Evolutionary conservation across 2,113 vertebrate species (phyloP).

Genomic region (Gymnobelideus leadbeateri): DNA sequence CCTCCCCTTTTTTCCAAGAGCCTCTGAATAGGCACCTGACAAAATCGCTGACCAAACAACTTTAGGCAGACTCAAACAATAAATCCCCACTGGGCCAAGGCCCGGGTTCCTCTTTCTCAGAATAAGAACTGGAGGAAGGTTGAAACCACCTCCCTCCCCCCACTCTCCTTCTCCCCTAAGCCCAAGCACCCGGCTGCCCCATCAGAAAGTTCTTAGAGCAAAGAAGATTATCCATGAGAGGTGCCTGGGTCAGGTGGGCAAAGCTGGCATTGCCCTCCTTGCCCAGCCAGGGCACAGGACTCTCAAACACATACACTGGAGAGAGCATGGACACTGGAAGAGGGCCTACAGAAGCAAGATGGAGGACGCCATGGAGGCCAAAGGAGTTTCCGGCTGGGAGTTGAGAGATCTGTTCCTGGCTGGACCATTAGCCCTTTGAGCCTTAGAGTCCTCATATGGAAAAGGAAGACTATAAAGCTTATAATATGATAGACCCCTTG

Average conservation of each 20-base stretch:
- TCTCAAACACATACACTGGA: too few relatives aligned
- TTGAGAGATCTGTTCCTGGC: too few relatives aligned
- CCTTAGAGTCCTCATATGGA: neutral
- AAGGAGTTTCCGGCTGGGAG: neutral
- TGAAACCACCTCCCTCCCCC: neutral
- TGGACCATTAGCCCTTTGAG: too few relatives aligned
- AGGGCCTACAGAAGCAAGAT: too few relatives aligned
- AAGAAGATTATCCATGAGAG: neutral
- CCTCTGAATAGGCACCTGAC: neutral
- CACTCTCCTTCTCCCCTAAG: too few relatives aligned
- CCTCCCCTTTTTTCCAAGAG: neutral
- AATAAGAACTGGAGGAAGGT: neutral
- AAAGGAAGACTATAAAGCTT: neutral
- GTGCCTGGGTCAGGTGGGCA: neutral
- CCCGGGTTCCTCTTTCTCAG: neutral
- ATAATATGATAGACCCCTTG: too few relatives aligned
- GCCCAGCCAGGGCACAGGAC: too few relatives aligned
- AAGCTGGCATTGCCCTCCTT: neutral
- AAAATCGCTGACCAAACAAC: conserved; percentile 43
- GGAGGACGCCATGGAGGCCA: neutral
- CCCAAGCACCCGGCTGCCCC: too few relatives aligned
- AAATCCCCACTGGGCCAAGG: neutral
- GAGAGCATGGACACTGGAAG: too few relatives aligned
- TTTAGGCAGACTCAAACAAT: neutral
- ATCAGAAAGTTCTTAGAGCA: neutral